Evolutionary conservation across 2,113 vertebrate species (phyloP).

Genomic region (Ammospiza nelsoni): DNA sequence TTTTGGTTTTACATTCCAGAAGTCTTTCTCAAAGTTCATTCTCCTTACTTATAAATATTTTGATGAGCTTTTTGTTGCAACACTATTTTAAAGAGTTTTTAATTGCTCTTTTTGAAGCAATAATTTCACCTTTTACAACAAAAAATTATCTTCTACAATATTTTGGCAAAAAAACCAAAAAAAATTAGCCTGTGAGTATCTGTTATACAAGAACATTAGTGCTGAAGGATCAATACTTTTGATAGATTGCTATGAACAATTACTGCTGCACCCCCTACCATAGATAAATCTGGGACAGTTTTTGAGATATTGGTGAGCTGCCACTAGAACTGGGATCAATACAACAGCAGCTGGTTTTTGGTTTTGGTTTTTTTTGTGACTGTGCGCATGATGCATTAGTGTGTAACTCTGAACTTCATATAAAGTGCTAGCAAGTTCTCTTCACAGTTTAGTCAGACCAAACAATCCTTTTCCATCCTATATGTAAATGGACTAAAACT

Average conservation of each 20-base stretch:
- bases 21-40: not conserved
- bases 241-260: not conserved
- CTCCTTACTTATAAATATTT: not conserved
- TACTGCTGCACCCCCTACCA: not conserved
- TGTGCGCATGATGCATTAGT: not conserved
- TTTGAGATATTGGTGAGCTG: not conserved
- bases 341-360: not conserved
- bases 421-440: not conserved
- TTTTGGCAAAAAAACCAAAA: not conserved
- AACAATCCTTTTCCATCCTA: not conserved
- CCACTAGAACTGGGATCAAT: not conserved
- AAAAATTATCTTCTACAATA: not conserved
- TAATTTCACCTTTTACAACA: not conserved
- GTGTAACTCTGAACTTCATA: not conserved
- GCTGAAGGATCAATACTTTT: not conserved
- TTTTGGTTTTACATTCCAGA: not conserved
- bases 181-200: not conserved
- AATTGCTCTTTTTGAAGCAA: not conserved
- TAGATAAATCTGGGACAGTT: not conserved
- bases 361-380: not conserved
- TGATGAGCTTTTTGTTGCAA: not conserved
- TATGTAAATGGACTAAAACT: not conserved
- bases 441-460: not conserved
- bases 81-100: not conserved
- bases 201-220: not conserved